These are phyloP conservation scores for Gymnoscelis rufifasciata DNA, from an alignment of 2,888 invertebrate species.

Conservation along the genomic window DNA sequence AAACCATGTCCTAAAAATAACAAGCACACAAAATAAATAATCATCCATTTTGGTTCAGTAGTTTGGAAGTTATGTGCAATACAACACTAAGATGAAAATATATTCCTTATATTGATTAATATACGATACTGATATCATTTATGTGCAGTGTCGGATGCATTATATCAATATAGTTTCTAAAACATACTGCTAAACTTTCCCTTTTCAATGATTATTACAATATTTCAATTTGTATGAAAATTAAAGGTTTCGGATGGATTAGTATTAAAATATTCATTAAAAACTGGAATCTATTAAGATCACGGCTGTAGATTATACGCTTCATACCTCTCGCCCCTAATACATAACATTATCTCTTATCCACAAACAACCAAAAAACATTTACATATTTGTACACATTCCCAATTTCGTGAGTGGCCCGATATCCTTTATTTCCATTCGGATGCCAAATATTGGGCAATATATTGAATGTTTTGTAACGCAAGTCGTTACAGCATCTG, in stretches of 20 bases:
- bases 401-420: conserved; percentile 23
- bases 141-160: too few species aligned
- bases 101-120: too few species aligned
- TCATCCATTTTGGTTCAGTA: too few species aligned
- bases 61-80: too few species aligned
- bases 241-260: conserved; percentile 7
- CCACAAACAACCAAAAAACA: conserved; percentile 14
- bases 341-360: conserved; percentile 16
- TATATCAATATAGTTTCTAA: too few species aligned
- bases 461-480: conserved; percentile 29
- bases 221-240: conserved; percentile 1
- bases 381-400: conserved; percentile 20
- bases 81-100: too few species aligned
- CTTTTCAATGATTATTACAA: neutral
- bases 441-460: conserved; percentile 23
- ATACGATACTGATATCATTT: too few species aligned
- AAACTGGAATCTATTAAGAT: conserved; percentile 13
- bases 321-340: conserved; percentile 12
- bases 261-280: conserved; percentile 14
- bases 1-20: too few species aligned
- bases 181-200: too few species aligned
- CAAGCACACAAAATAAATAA: too few species aligned
- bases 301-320: conserved; percentile 11
- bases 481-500: conserved; percentile 27
- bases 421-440: conserved; percentile 23